These are phyloP conservation scores for Andrena bucephala DNA, from an alignment of 2,888 invertebrate species.

Conservation along the genomic window DNA sequence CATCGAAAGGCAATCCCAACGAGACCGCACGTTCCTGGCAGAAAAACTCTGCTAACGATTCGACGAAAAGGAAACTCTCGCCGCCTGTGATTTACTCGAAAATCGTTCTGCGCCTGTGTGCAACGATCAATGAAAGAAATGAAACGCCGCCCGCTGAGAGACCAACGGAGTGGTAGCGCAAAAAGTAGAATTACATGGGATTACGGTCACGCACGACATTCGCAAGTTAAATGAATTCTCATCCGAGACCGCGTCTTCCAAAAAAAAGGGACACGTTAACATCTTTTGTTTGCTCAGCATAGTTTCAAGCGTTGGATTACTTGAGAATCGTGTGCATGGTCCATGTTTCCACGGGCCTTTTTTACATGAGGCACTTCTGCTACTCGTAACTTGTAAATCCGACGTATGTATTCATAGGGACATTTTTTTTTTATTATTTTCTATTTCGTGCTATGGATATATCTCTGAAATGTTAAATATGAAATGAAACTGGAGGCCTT, in stretches of 20 bases:
- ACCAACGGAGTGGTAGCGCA: conserved; percentile 9
- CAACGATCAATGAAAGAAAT: conserved; percentile 53
- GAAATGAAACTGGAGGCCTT: too few relatives aligned
- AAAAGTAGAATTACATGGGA: conserved; percentile 40
- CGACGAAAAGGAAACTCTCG: conserved; percentile 46
- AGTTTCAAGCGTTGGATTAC: conserved; percentile 1
- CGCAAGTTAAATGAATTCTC: conserved; percentile 49
- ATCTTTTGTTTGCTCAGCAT: conserved; percentile 18
- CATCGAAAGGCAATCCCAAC: conserved; percentile 44
- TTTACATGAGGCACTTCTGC: too few relatives aligned
- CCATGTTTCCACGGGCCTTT: too few relatives aligned
- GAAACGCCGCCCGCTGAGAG: conserved; percentile 24
- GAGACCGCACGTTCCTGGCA: conserved; percentile 30
- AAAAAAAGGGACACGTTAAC: conserved; percentile 13
- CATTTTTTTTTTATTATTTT: too few relatives aligned
- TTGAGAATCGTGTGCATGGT: background rate
- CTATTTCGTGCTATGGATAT: too few relatives aligned
- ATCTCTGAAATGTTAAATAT: too few relatives aligned
- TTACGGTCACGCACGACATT: conserved; percentile 42
- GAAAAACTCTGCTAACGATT: conserved; percentile 47
- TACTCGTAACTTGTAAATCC: too few relatives aligned
- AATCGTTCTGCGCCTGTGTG: conserved; percentile 41
- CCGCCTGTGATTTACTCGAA: conserved; percentile 43
- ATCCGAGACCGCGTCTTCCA: conserved; percentile 19
- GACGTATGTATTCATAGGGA: too few relatives aligned